Conservation (phyloP, 1,140 invertebrate species). For the Reticulitermes speratus region DNA sequence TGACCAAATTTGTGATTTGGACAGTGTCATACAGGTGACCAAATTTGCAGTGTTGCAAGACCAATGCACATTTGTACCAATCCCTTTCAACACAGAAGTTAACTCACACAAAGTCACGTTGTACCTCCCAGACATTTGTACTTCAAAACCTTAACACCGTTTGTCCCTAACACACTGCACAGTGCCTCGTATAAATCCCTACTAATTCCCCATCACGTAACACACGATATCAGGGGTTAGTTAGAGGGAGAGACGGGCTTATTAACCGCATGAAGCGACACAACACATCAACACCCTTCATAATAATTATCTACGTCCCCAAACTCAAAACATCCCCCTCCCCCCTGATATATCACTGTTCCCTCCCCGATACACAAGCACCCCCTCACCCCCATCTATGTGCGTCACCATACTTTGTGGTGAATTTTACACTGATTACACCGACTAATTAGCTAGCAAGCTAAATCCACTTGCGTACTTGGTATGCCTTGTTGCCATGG, state of each 20-base stretch:
- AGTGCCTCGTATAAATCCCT: not conserved
- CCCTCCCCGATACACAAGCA: not conserved
- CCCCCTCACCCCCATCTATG: not conserved
- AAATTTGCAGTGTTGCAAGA: too few relatives aligned
- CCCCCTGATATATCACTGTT: not conserved
- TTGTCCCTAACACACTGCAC: not conserved
- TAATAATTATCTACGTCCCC: conserved; percentile 16
- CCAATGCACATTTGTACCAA: too few relatives aligned
- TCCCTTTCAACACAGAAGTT: too few relatives aligned
- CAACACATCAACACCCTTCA: conserved; percentile 14
- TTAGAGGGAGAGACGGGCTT: not conserved
- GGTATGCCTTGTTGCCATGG: not conserved
- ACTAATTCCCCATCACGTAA: not conserved
- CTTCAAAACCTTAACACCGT: not conserved
- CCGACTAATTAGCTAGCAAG: conserved; percentile 23
- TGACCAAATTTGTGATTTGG: too few relatives aligned
- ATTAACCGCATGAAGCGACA: conserved; percentile 2
- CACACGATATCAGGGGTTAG: not conserved
- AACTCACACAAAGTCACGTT: too few relatives aligned
- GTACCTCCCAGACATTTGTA: too few relatives aligned
- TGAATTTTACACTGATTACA: conserved; percentile 27
- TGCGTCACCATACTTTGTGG: conserved; percentile 13
- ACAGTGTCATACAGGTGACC: too few relatives aligned
- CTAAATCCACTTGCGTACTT: conserved; percentile 1
- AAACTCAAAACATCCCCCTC: not conserved